A percentile compares a stretch with the other conserved stretches of the same genome.
These are phyloP conservation scores for Ptychodera flava DNA, from an alignment of 35 echinoderm and acorn worm genomes.

Conservation along the genomic window DNA sequence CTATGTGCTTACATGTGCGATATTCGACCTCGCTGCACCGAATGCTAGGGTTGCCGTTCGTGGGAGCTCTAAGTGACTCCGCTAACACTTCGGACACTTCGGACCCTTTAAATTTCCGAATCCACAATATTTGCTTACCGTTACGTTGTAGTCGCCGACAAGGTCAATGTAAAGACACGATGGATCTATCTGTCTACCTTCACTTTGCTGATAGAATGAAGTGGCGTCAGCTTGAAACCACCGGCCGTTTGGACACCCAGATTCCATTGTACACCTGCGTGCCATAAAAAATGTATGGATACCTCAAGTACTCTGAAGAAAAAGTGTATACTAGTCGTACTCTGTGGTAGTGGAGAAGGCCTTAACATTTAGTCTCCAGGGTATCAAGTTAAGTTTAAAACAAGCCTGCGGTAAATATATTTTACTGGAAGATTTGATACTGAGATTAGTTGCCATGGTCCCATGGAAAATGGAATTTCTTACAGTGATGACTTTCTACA, in stretches of 20 bases:
- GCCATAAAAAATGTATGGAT: neutral
- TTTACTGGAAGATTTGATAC: neutral
- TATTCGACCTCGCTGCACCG: neutral
- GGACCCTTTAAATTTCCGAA: no score
- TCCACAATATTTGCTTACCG: neutral
- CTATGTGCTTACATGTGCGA: neutral
- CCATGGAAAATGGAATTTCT: no score
- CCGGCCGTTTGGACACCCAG: neutral
- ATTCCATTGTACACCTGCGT: neutral
- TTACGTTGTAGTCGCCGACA: neutral
- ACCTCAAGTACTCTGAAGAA: neutral
- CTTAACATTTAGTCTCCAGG: no score
- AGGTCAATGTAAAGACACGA: neutral
- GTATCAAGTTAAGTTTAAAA: no score
- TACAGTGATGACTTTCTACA: no score
- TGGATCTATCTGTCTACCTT: neutral
- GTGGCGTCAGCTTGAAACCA: neutral
- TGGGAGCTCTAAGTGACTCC: no score
- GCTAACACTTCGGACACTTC: no score
- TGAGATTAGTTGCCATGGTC: no score
- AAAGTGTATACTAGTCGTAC: neutral
- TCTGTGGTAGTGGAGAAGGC: neutral
- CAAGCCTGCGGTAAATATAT: no score
- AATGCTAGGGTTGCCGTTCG: no score
- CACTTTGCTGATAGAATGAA: neutral